Evolutionary conservation across 2,113 vertebrate genomes (phyloP), one percentile per base, ranked within the genome.

Genomic region (Nettapus auritus): DNA sequence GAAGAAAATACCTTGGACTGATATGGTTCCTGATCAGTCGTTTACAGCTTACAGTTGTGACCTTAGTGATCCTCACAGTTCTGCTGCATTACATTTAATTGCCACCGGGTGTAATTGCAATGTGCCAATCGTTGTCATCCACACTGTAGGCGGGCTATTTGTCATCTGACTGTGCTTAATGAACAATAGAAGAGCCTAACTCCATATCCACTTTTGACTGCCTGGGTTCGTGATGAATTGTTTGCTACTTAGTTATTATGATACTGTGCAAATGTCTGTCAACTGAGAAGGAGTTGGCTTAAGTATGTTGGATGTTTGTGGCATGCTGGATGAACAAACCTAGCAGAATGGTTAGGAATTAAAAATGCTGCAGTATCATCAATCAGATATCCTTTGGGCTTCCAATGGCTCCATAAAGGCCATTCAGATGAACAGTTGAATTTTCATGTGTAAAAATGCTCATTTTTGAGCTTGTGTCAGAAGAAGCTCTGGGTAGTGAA

Each of bases 51-150:
- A 18, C 62, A 66, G 20, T 8, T 83, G 73, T 87, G 77, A 93
- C 77, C 80, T 62, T 33, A 12, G 38, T 56, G 63, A 78, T 42
- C 62, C 82, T 92, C 64, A 29, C 31, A 52, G 67, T 21, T 83
- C 60, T 73, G 55, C 76, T 82, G 60, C 66, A 62, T 89, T 88
- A 56, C 40, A 82, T 83, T 86, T 90, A 95, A 94, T 96, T 82
- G 85, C 48, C 75, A 28, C 48, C 33, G 13, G 4, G 59, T 59
- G 36, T 46, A 79, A 96, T 85, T 92, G 90, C 57, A 80, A 55
- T 81, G 59, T 77, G 77, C 82, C 82, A 66, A 6, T 75, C 1
- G 1, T 46, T 77, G 75, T 80, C 81, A 46, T 31, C 63, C 23
- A 33, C 9, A 0, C 50, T 15, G 73, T 29, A 81, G 69, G 50